These are phyloP conservation scores for Labrus mixtus DNA, from an alignment of 2,113 vertebrate genomes.

Conservation along the genomic window DNA sequence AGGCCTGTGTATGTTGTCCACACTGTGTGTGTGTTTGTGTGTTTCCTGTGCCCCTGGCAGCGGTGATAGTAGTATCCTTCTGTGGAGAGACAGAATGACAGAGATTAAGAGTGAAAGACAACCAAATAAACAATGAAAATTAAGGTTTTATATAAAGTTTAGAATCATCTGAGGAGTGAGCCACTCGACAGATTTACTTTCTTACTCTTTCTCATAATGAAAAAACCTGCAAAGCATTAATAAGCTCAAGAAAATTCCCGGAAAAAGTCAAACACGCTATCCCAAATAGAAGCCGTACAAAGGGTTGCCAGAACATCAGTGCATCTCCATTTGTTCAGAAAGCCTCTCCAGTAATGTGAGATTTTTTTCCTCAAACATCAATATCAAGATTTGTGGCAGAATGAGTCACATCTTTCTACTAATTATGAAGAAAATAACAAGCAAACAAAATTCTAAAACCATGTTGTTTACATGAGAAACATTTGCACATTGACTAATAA, in stretches of 20 bases:
- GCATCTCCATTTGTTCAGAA: neutral
- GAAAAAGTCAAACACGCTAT: neutral
- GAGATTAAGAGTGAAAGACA: conserved; percentile 67
- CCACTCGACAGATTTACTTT: neutral
- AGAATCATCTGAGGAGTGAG: conserved; percentile 38
- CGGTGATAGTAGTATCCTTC: conserved; percentile 66
- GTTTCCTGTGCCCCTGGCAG: conserved; percentile 72
- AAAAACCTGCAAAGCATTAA: neutral
- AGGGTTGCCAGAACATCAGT: conserved; percentile 23
- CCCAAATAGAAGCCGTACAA: neutral
- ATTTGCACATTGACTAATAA: conserved; percentile 23
- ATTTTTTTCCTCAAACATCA: conserved; percentile 35
- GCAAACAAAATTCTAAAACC: conserved; percentile 35
- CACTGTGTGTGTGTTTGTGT: conserved; percentile 51
- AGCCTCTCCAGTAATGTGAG: conserved; percentile 21
- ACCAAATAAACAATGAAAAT: conserved; percentile 49
- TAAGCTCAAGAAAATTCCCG: neutral
- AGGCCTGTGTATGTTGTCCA: conserved; percentile 70
- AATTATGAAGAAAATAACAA: conserved; percentile 50
- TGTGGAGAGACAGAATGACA: conserved; percentile 65
- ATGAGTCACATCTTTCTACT: conserved; percentile 34
- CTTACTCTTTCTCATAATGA: neutral
- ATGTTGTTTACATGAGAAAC: conserved; percentile 41
- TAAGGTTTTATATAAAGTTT: conserved; percentile 44
- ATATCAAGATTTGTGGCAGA: conserved; percentile 37